phyloP scores from a whole-genome alignment of 2,888 invertebrate genomes.

The Agriopis aurantiaria region DNA sequence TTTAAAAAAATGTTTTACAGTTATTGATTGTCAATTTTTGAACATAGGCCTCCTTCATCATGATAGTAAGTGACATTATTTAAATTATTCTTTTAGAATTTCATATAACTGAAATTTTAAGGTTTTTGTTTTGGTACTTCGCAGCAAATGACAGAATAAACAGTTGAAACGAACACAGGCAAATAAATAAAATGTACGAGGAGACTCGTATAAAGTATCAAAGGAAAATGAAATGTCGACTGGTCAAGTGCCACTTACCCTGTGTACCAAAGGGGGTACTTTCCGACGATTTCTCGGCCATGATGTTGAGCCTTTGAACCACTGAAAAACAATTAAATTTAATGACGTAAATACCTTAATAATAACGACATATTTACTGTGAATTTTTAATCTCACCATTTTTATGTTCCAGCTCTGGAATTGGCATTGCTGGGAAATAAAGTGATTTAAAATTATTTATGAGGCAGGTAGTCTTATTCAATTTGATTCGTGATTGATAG shows the following conservation, averaged over 20 bases:
- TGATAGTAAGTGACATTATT: too few relatives aligned
- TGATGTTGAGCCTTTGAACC: conserved; percentile 78
- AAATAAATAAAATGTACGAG: not conserved
- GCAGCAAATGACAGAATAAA: not conserved
- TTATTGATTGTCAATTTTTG: too few relatives aligned
- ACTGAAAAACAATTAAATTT: conserved; percentile 57
- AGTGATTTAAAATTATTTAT: conserved; percentile 39
- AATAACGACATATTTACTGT: conserved; percentile 5
- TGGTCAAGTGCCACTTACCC: conserved; percentile 60
- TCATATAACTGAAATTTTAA: not conserved
- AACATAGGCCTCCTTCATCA: too few relatives aligned
- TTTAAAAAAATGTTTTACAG: too few relatives aligned
- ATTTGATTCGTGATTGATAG: too few relatives aligned
- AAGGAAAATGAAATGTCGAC: conserved; percentile 31
- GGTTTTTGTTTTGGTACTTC: not conserved
- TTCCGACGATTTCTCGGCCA: conserved; percentile 77
- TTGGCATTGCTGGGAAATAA: conserved; percentile 73
- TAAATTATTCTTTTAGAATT: too few relatives aligned
- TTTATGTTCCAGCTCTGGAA: conserved; percentile 75
- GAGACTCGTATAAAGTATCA: conserved; percentile 15
- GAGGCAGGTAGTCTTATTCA: not conserved
- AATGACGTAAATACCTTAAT: conserved; percentile 26
- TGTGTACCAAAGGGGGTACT: conserved; percentile 80
- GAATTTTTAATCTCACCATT: conserved; percentile 63
- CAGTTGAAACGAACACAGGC: not conserved